These are phyloP conservation scores for Papilio gigon DNA, from an alignment of 2,888 invertebrate genomes.

Conservation along the genomic window DNA sequence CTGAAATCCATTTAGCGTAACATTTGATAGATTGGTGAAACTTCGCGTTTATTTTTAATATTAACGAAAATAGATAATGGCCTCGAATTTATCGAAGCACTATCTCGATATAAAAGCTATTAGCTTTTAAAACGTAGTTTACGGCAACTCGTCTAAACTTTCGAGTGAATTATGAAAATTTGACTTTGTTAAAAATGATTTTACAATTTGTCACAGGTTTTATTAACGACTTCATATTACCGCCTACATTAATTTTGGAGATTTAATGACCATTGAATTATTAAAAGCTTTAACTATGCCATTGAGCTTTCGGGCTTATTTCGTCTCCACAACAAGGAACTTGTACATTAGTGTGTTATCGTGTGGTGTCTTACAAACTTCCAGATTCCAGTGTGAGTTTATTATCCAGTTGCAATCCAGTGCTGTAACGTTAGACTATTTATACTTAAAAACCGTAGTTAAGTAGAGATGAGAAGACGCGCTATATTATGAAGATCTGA, in stretches of 20 bases:
- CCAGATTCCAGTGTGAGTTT: no score
- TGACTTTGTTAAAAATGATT: not conserved
- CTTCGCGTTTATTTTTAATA: constrained; percentile 34
- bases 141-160: not conserved
- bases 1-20: constrained; percentile 31
- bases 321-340: no score
- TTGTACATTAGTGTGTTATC: no score
- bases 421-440: no score
- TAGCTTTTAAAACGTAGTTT: constrained; percentile 22
- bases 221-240: not conserved
- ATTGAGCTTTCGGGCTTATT: no score
- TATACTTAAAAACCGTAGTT: no score
- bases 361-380: no score
- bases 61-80: constrained; percentile 24
- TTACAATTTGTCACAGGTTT: not conserved
- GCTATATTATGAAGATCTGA: no score
- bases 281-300: not conserved
- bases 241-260: not conserved
- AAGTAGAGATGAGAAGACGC: no score
- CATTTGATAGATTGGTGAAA: constrained; percentile 32
- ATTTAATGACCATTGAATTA: not conserved
- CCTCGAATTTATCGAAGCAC: constrained; percentile 21
- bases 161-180: not conserved
- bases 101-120: constrained; percentile 19
- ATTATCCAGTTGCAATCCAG: no score